Base-by-base conservation (phyloP, 2,797 vertebrate genomes). In the Poecilia gillii region DNA sequence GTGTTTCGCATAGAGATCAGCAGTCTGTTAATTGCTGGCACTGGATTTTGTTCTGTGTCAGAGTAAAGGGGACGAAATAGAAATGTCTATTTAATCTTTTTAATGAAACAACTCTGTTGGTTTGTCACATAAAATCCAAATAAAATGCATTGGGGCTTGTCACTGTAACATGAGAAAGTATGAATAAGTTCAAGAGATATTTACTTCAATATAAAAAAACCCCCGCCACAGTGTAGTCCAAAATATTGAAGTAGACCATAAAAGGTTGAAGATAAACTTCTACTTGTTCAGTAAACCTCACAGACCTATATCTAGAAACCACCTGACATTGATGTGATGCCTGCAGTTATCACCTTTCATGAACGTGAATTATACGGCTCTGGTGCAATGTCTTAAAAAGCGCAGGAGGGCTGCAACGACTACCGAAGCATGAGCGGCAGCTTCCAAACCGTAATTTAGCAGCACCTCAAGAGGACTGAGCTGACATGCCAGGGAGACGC, bases 401-500 rank as follows among this genome's bases (percentile, higher is more conserved):
- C 85, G 78, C 66, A 75, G 3, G 1, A 71, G 51, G 51, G 76
- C 68, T 75, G 66, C 23, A 2, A 43, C 4, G 43, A 53, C 66
- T 23, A 62, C 84, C 81, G 88, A 76, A 81, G 80, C 79, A 80
- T 89, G 86, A 85, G 83, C 80, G 9, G 57, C 77, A 76, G 79
- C 78, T 75, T 88, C 86, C 87, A 87, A 87, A 82, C 73, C 73
- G 77, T 83, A 81, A 86, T 77, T 85, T 81, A 84, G 83, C 87
- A 76, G 77, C 78, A 82, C 86, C 83, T 91, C 89, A 79, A 84
- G 87, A 88, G 90, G 75, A 82, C 78, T 20, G 64, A 79, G 83
- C 55, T 86, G 90, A 92, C 82, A 83, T 82, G 51, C 79, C 83
- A 75, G 83, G 73, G 83, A 91, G 91, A 90, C 81, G 70, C 77